Evolutionary conservation across 1,140 invertebrate genomes (phyloP).

Genomic region (Druon quercuslanigerum): DNA sequence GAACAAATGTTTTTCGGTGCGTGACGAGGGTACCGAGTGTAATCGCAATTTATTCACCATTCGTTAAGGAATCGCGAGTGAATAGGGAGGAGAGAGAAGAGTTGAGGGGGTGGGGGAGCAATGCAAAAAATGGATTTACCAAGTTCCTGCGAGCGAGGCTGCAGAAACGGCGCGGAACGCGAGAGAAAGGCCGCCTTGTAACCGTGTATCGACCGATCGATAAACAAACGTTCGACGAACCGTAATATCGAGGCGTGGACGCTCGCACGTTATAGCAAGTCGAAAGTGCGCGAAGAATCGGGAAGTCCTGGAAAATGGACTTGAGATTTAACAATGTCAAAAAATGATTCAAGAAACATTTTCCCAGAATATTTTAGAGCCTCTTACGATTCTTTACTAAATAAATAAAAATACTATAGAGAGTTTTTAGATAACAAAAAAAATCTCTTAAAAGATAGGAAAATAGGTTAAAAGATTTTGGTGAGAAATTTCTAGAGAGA

Average conservation of each 20-base stretch:
- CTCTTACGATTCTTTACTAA: too few species aligned
- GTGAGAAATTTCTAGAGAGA: too few species aligned
- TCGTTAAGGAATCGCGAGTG: conserved; percentile 30
- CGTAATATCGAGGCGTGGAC: conserved; percentile 45
- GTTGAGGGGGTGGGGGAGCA: conserved; percentile 17
- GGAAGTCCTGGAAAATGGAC: too few species aligned
- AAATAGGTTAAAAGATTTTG: too few species aligned
- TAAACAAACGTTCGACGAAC: conserved; percentile 48
- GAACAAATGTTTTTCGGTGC: conserved; percentile 7
- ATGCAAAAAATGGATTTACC: conserved; percentile 48
- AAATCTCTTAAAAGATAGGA: too few species aligned
- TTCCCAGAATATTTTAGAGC: too few species aligned
- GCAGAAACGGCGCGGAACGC: conserved; percentile 45
- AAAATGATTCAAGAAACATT: too few species aligned
- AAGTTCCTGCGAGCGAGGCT: conserved; percentile 47
- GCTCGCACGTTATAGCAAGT: conserved; percentile 11
- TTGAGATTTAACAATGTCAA: too few species aligned
- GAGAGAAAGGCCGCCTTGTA: conserved; percentile 50
- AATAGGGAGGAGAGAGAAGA: conserved; percentile 30
- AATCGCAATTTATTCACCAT: conserved; percentile 31
- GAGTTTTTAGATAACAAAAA: too few species aligned
- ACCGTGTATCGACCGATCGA: conserved; percentile 48
- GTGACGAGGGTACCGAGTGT: conserved; percentile 25
- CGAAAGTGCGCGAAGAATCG: not conserved
- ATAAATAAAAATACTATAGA: too few species aligned